phyloP scores from a whole-genome alignment of 2,797 vertebrate species.

The Hydrocynus forskahlii region DNA sequence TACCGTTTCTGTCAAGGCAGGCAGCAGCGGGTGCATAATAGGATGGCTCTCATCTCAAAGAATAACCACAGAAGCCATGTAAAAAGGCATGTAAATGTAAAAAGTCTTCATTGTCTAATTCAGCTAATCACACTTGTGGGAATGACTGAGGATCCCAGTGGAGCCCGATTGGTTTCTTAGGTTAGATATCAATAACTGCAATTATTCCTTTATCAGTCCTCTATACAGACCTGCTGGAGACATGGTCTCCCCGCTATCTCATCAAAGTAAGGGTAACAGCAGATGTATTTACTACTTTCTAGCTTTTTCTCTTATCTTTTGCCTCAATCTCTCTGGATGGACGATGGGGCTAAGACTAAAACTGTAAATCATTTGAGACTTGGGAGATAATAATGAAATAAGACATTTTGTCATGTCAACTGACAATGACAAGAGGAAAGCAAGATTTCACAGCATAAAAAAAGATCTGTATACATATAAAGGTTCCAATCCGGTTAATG shows the following conservation, averaged over 20 bases:
- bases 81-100: slow-evolving; percentile 6
- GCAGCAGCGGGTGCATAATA: slow-evolving; percentile 24
- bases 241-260: slow-evolving; percentile 12
- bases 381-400: slow-evolving; percentile 20
- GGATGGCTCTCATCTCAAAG: slow-evolving; percentile 15
- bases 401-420: slow-evolving; percentile 9
- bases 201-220: slow-evolving; percentile 63
- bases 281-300: slow-evolving; percentile 18
- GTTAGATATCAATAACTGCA: slow-evolving; percentile 64
- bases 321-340: background rate
- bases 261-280: slow-evolving; percentile 10
- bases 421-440: slow-evolving; percentile 13
- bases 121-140: slow-evolving; percentile 61
- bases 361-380: slow-evolving; percentile 53
- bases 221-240: slow-evolving; percentile 55
- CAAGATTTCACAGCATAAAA: too few relatives aligned
- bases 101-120: slow-evolving; percentile 63
- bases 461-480: background rate
- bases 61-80: slow-evolving; percentile 39
- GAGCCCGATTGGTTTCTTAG: slow-evolving; percentile 48
- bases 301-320: background rate
- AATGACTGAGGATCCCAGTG: slow-evolving; percentile 53
- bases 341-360: slow-evolving; percentile 52
- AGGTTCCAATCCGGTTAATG: background rate
- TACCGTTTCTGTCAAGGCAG: slow-evolving; percentile 18